Percentiles rank a stretch among this genome's conserved stretches.
Evolutionary conservation across 2,888 invertebrate species (phyloP).

Genomic region (Drosophila infuscata): DNA sequence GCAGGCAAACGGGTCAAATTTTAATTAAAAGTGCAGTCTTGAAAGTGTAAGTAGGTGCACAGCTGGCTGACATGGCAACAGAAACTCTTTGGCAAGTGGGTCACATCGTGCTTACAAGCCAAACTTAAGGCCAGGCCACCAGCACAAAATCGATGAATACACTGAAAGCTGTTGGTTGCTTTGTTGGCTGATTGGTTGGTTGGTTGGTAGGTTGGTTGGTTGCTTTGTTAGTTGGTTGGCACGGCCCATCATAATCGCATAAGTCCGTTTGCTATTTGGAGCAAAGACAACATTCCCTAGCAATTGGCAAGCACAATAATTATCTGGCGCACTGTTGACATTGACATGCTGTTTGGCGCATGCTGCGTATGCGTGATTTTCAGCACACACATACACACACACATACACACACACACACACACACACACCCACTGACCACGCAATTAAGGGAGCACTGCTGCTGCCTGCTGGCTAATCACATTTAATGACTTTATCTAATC

Average conservation of each 20-base stretch:
- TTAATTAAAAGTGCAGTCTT: constrained; percentile 39
- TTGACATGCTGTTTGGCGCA: constrained; percentile 61
- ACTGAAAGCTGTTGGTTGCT: neutral
- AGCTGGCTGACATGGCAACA: constrained; percentile 17
- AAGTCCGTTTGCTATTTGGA: constrained; percentile 70
- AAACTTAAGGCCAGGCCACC: constrained; percentile 47
- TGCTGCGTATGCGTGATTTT: constrained; percentile 72
- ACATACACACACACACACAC: constrained; percentile 15
- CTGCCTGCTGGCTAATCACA: constrained; percentile 64
- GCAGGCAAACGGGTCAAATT: constrained; percentile 12
- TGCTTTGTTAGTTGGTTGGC: constrained; percentile 1
- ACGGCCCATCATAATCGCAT: constrained; percentile 56
- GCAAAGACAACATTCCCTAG: constrained; percentile 49
- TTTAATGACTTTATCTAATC: constrained; percentile 63
- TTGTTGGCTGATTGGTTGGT: neutral
- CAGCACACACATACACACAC: constrained; percentile 17
- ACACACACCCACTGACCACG: constrained; percentile 13
- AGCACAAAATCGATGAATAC: constrained; percentile 27
- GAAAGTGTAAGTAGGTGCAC: constrained; percentile 22
- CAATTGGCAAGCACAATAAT: constrained; percentile 53
- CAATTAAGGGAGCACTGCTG: constrained; percentile 23
- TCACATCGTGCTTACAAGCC: constrained; percentile 45
- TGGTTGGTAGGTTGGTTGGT: neutral
- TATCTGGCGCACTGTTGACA: constrained; percentile 70
- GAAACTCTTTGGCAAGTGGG: constrained; percentile 55